Conservation (phyloP, 1,140 invertebrate species). For the Tetranychus cinnabarinus region DNA sequence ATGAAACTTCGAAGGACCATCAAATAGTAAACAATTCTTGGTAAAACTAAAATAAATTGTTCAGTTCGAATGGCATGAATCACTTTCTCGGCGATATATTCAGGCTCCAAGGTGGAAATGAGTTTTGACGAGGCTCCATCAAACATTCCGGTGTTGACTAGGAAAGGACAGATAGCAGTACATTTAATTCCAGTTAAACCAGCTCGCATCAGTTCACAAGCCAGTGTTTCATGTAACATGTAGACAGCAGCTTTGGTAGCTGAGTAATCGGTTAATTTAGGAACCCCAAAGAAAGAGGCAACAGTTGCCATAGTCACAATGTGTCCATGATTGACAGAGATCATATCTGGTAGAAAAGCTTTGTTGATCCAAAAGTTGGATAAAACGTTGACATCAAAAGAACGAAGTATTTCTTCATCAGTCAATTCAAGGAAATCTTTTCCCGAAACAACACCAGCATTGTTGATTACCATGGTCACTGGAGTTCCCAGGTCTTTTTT, state of each 20-base stretch:
- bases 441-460: conserved; percentile 76
- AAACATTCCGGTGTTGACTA: conserved; percentile 57
- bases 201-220: conserved; percentile 34
- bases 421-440: conserved; percentile 54
- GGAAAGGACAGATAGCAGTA: conserved; percentile 77
- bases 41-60: neutral
- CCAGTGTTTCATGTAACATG: conserved; percentile 66
- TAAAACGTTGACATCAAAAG: conserved; percentile 36
- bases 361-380: conserved; percentile 37
- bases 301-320: conserved; percentile 83
- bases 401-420: conserved; percentile 37
- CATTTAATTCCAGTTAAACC: conserved; percentile 48
- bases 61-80: neutral
- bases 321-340: conserved; percentile 54
- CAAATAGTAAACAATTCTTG: neutral
- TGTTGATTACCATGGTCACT: conserved; percentile 70
- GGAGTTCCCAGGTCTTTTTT: conserved; percentile 50
- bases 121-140: conserved; percentile 19
- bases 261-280: conserved; percentile 79
- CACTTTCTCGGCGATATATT: neutral
- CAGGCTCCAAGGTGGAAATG: neutral
- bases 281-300: conserved; percentile 56
- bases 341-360: conserved; percentile 43
- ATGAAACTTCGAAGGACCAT: neutral
- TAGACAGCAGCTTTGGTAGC: conserved; percentile 78